Conservation (phyloP, 2,113 vertebrate genomes). For the Puma concolor region DNA sequence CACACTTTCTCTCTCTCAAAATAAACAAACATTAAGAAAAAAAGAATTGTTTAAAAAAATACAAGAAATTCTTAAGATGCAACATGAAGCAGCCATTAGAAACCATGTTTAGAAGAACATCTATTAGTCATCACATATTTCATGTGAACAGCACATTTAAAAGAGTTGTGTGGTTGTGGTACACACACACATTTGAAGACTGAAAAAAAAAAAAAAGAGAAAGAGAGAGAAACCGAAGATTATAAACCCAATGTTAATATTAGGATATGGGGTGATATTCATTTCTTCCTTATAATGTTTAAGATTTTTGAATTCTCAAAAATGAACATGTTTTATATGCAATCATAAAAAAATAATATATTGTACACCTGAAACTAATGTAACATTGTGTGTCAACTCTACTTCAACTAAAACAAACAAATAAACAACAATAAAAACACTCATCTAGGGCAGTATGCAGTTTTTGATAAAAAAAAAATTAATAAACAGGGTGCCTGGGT, state of each 20-base stretch:
- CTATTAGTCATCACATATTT: conserved; percentile 11
- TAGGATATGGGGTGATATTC: neutral
- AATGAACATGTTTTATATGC: neutral
- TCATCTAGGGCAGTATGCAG: neutral
- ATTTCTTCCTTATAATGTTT: neutral
- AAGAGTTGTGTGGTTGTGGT: neutral
- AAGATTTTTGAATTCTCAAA: conserved; percentile 10
- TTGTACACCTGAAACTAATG: neutral
- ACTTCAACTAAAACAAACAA: neutral
- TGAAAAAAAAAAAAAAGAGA: neutral
- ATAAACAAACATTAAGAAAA: neutral
- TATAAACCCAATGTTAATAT: neutral
- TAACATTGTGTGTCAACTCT: neutral
- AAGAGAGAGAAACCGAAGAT: neutral
- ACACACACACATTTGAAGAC: neutral
- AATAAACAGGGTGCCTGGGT: neutral
- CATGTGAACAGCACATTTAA: neutral
- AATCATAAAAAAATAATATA: neutral
- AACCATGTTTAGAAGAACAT: neutral
- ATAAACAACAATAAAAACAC: neutral
- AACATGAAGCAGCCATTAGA: neutral
- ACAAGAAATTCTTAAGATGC: neutral
- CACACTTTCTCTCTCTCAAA: too few relatives aligned
- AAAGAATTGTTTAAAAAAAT: neutral
- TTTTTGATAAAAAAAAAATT: neutral